These are phyloP conservation scores for Sarcophilus harrisii DNA, from an alignment of 2,797 vertebrate species.

Conservation along the genomic window DNA sequence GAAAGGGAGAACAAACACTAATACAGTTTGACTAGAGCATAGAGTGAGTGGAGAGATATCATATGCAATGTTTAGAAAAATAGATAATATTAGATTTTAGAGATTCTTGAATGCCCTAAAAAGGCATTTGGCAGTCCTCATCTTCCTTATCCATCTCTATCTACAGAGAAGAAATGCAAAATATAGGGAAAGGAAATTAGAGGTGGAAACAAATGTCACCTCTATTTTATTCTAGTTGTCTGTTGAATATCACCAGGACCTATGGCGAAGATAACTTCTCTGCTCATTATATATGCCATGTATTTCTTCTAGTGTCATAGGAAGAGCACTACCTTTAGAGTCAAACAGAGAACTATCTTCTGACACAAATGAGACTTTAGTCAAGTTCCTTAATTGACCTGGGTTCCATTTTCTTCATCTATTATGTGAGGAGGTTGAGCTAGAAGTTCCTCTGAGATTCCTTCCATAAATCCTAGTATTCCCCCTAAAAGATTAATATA, in stretches of 20 bases:
- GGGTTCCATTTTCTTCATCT: too few relatives aligned
- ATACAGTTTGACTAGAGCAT: not conserved
- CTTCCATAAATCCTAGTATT: not conserved
- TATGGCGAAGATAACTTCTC: too few relatives aligned
- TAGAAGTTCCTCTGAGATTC: too few relatives aligned
- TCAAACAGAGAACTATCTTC: not conserved
- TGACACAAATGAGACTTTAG: not conserved
- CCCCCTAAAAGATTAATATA: not conserved
- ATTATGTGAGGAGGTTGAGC: too few relatives aligned
- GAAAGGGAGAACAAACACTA: not conserved
- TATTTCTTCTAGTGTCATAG: not conserved
- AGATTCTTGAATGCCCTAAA: not conserved
- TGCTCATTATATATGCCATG: too few relatives aligned
- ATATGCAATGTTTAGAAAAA: not conserved
- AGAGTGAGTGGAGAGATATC: not conserved
- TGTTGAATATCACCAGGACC: too few relatives aligned
- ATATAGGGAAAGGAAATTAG: too few relatives aligned
- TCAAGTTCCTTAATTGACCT: not conserved
- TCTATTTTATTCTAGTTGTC: not conserved
- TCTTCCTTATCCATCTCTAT: not conserved
- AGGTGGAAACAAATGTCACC: not conserved
- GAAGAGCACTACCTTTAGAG: not conserved
- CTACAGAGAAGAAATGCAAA: too few relatives aligned
- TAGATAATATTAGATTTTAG: not conserved
- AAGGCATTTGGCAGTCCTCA: not conserved